Evolutionary conservation across 2,888 invertebrate species (phyloP).

Genomic region (Stegophylla sp.): DNA sequence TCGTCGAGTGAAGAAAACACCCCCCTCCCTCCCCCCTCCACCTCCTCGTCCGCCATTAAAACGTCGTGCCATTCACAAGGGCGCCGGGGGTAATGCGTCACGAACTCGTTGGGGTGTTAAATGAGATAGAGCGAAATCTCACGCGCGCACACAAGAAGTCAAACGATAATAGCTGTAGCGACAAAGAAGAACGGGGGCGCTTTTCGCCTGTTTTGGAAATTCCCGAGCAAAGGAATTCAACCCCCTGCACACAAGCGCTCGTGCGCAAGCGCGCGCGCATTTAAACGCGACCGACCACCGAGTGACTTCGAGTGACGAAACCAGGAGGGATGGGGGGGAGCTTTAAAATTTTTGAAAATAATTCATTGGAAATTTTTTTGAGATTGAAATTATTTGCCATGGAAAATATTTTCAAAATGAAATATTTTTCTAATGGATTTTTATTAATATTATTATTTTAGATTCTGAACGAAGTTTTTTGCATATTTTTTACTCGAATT

Average conservation of each 20-base stretch:
- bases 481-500: no score
- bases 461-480: no score
- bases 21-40: background rate
- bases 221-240: conserved; percentile 37
- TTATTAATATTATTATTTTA: no score
- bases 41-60: no score
- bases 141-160: conserved; percentile 14
- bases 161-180: conserved; percentile 21
- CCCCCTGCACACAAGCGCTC: background rate
- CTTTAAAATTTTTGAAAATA: no score
- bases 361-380: no score
- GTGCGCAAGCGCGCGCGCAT: background rate
- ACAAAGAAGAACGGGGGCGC: conserved; percentile 24
- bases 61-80: background rate
- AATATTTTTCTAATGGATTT: no score
- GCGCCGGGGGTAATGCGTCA: conserved; percentile 16
- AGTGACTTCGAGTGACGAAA: no score
- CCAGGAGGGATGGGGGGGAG: no score
- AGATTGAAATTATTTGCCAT: no score
- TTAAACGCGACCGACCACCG: no score
- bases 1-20: conserved; percentile 26
- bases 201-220: conserved; percentile 7
- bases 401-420: no score
- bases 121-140: conserved; percentile 53
- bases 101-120: conserved; percentile 50